Base-by-base conservation (phyloP, 2,888 invertebrate genomes). In the Octonoba sinensis region DNA sequence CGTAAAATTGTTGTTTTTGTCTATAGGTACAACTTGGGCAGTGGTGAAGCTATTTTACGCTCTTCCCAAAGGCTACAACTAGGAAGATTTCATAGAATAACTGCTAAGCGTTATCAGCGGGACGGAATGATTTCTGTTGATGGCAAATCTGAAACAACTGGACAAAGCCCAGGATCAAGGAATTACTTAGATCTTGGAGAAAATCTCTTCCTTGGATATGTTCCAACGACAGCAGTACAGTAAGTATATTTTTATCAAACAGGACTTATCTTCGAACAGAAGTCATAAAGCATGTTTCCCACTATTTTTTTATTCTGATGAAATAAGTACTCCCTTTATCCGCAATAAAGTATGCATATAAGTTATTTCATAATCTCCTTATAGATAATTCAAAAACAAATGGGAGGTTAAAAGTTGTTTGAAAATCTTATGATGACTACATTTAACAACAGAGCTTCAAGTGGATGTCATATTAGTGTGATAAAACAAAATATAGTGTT, bases 51-150 rank as follows among this genome's bases (percentile, higher is more conserved):
- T 67, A 89, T 93, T 65, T 89, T 95, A 76, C 91, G 92, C 72
- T 95, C 95, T 4, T 89, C 92, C 22, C 93, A 94, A 87, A 92
- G 92, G 87, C 91, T 96, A 62, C 90, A 92, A 59, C 90, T 94
- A 87, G 93, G 93, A 86, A 91, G 92, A 86, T 93, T 93, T 88
- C 95, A 96, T 88, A 92, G 92, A 87, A 92, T 95, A 78, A 92
- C 93, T 36, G 94, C 94, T 46, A 94, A 94, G 87, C 90, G 96
- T 84, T 94, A 94, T 88, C 62, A 82, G 16, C 92, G 93, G 73
- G 95, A 95, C 87, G 96, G 95, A 1, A 92, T 95, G 86, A 90
- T 96, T 83, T 93, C 93, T 85, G 91, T 96, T 62, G 94, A 96
- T 87, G 92, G 93, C 85, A 92, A 92, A 86, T 93, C 94, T 87